These are phyloP conservation scores for Pogonomyrmex californicus DNA, from an alignment of 1,140 invertebrate genomes.

Conservation along the genomic window DNA sequence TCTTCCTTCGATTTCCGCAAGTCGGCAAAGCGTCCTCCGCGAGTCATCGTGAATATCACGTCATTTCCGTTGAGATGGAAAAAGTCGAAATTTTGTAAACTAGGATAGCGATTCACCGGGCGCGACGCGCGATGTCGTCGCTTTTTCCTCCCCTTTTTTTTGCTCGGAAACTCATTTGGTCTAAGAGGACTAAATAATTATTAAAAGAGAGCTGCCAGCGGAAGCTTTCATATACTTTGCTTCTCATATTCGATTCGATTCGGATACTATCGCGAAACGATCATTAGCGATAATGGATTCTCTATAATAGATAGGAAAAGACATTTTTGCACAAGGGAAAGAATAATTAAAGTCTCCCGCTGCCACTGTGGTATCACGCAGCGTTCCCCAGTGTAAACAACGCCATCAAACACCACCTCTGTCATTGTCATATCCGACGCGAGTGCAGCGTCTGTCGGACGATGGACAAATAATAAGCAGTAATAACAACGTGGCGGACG, in stretches of 20 bases:
- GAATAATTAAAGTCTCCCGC: constrained; percentile 68
- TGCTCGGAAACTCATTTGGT: neutral
- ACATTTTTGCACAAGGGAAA: constrained; percentile 29
- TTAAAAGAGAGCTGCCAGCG: neutral
- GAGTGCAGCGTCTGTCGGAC: constrained; percentile 8
- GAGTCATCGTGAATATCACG: constrained; percentile 63
- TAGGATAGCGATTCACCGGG: neutral
- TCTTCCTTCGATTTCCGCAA: constrained; percentile 64
- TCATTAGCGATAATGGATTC: neutral
- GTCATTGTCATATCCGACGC: constrained; percentile 22
- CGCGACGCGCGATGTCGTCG: neutral
- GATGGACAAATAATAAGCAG: constrained; percentile 75
- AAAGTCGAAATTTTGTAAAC: neutral
- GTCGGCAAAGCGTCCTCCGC: constrained; percentile 4
- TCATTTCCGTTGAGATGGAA: constrained; percentile 34
- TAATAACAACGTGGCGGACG: constrained; percentile 68
- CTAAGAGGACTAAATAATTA: neutral
- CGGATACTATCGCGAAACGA: neutral
- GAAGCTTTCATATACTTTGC: neutral
- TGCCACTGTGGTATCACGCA: constrained; percentile 7
- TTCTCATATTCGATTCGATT: neutral
- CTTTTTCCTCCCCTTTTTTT: neutral
- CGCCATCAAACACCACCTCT: constrained; percentile 28
- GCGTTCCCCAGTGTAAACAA: constrained; percentile 68
- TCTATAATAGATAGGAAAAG: constrained; percentile 38